Percentiles rank a stretch among this genome's conserved stretches.
Conservation (phyloP, 2,888 invertebrate genomes). For the Agrypnus murinus region DNA sequence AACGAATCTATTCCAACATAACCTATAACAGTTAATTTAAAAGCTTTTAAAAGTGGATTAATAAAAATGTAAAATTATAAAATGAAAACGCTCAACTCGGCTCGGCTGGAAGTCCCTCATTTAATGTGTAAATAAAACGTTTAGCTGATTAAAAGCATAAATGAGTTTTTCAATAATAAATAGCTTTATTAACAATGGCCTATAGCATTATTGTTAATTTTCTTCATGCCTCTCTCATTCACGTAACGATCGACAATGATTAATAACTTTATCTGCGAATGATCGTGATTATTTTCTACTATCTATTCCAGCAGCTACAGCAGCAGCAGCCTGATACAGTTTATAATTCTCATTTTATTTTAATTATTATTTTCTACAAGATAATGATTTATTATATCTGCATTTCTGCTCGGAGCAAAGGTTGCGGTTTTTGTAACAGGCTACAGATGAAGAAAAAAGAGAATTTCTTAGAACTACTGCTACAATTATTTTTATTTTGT, state of each 20-base stretch:
- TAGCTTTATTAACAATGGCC: conserved; percentile 34
- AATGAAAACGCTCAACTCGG: background rate
- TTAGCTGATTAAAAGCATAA: conserved; percentile 22
- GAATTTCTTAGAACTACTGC: too few relatives aligned
- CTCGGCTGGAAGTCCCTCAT: conserved; percentile 5
- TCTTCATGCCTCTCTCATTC: conserved; percentile 32
- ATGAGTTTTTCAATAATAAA: conserved; percentile 25
- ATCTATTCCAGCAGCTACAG: too few relatives aligned
- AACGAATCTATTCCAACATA: too few relatives aligned
- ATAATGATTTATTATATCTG: too few relatives aligned
- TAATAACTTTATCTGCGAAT: conserved; percentile 37
- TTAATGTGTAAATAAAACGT: conserved; percentile 13
- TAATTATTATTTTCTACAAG: background rate
- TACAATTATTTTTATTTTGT: too few relatives aligned
- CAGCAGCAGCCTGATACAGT: background rate
- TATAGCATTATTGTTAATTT: conserved; percentile 32
- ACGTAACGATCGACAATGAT: conserved; percentile 28
- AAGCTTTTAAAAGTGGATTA: too few relatives aligned
- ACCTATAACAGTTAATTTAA: too few relatives aligned
- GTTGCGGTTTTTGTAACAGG: too few relatives aligned
- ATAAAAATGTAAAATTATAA: too few relatives aligned
- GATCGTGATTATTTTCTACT: conserved; percentile 32
- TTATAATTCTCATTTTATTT: background rate
- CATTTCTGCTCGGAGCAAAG: too few relatives aligned
- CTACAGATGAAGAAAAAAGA: too few relatives aligned